These are phyloP conservation scores for Acrobasis repandana DNA, from an alignment of 2,888 invertebrate genomes.

Conservation along the genomic window DNA sequence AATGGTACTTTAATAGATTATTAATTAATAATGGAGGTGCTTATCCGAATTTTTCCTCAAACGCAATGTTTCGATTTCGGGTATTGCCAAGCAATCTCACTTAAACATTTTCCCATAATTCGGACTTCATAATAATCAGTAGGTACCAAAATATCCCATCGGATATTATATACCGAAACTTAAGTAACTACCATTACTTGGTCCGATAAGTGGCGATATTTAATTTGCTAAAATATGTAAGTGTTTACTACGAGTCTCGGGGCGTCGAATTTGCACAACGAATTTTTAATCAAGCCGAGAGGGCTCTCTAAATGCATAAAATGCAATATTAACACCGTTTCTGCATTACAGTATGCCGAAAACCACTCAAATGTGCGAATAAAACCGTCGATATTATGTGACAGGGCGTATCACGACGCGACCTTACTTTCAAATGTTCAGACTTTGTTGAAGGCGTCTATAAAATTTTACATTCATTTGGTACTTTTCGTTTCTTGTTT, in stretches of 20 bases:
- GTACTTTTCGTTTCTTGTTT: conserved; percentile 55
- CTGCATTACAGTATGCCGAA: conserved; percentile 68
- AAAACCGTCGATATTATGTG: conserved; percentile 69
- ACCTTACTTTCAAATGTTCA: conserved; percentile 52
- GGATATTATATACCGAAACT: conserved; percentile 16
- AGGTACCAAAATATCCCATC: conserved; percentile 15
- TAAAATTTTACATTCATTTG: conserved; percentile 68
- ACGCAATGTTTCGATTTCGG: neutral
- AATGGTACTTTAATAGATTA: no score
- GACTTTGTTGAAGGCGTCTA: conserved; percentile 54
- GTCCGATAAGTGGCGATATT: conserved; percentile 13
- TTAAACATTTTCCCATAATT: conserved; percentile 7
- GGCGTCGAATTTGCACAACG: conserved; percentile 45
- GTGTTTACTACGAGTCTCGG: conserved; percentile 3
- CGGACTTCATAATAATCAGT: conserved; percentile 18
- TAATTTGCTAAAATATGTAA: conserved; percentile 22
- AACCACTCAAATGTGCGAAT: conserved; percentile 59
- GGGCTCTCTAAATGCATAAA: conserved; percentile 63
- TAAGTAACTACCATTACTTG: conserved; percentile 14
- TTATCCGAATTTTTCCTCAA: no score
- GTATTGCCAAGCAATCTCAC: neutral
- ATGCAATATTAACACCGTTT: conserved; percentile 72
- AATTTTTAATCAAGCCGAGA: conserved; percentile 66
- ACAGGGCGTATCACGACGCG: conserved; percentile 55
- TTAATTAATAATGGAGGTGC: no score